phyloP scores from a whole-genome alignment of 1,140 invertebrate genomes.

The Ceratina calcarata region DNA sequence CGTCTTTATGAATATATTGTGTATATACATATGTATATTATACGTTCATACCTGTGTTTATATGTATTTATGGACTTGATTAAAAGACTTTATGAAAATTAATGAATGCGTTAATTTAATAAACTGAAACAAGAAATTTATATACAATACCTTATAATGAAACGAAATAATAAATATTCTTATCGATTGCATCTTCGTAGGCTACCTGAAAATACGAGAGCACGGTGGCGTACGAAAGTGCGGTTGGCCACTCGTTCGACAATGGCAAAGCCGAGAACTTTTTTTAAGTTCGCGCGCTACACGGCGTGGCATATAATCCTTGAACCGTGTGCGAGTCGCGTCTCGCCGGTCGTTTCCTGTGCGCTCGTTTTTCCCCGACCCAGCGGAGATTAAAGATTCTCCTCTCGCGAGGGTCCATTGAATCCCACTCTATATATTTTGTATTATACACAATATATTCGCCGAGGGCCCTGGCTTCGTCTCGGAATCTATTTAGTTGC shows the following conservation, averaged over 20 bases:
- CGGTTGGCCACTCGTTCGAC: background rate
- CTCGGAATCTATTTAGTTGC: conserved; percentile 9
- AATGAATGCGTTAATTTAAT: no score
- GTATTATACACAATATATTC: conserved; percentile 75
- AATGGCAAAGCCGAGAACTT: conserved; percentile 1
- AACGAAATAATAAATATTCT: no score
- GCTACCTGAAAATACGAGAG: no score
- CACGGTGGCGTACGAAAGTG: background rate
- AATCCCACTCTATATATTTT: conserved; percentile 74
- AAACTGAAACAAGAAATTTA: no score
- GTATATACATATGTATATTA: no score
- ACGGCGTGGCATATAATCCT: conserved; percentile 36
- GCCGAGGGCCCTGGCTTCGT: conserved; percentile 66
- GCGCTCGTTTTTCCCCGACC: conserved; percentile 10
- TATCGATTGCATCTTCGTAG: no score
- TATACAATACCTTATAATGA: no score
- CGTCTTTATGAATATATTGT: no score
- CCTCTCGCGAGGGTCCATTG: conserved; percentile 55
- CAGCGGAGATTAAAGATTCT: conserved; percentile 68
- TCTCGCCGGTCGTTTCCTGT: conserved; percentile 7
- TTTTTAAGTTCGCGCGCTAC: conserved; percentile 15
- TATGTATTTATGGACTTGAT: no score
- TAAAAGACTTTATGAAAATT: no score
- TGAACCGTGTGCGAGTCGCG: conserved; percentile 30
- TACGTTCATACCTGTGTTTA: background rate